Conservation (phyloP, 2,113 vertebrate species). For the Cryptoleucopteryx plumbea region DNA sequence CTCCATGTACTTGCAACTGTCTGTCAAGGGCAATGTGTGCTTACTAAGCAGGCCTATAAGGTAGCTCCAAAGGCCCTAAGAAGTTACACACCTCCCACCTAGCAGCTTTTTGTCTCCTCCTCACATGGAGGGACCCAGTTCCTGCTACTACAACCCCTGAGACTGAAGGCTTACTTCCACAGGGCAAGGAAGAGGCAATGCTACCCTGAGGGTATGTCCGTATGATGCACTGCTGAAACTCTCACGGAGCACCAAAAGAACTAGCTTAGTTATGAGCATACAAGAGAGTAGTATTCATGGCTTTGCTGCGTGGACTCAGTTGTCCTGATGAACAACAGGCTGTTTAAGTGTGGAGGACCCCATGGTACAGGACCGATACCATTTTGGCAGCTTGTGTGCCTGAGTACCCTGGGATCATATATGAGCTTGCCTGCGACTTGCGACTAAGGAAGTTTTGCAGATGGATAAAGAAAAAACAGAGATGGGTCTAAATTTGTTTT, state of each 20-base stretch:
- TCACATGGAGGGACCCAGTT: neutral
- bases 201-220: fast-evolving
- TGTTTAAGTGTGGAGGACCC: neutral
- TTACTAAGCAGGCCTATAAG: neutral
- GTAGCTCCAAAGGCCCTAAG: neutral
- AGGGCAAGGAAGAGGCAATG: neutral
- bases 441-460: neutral
- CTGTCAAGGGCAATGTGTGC: neutral
- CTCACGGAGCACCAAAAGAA: neutral
- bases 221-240: neutral
- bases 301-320: neutral
- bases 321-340: neutral
- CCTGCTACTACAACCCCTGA: neutral
- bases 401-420: neutral
- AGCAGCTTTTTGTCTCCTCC: neutral
- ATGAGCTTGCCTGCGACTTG: neutral
- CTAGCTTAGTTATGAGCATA: neutral
- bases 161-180: neutral
- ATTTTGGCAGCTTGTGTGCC: neutral
- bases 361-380: neutral
- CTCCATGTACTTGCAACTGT: fast-evolving
- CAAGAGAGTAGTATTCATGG: neutral
- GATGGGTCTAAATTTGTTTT: neutral
- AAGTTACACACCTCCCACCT: neutral
- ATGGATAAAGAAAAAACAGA: neutral